Conservation (phyloP, 2,113 vertebrate genomes). For the Centropus bengalensis region DNA sequence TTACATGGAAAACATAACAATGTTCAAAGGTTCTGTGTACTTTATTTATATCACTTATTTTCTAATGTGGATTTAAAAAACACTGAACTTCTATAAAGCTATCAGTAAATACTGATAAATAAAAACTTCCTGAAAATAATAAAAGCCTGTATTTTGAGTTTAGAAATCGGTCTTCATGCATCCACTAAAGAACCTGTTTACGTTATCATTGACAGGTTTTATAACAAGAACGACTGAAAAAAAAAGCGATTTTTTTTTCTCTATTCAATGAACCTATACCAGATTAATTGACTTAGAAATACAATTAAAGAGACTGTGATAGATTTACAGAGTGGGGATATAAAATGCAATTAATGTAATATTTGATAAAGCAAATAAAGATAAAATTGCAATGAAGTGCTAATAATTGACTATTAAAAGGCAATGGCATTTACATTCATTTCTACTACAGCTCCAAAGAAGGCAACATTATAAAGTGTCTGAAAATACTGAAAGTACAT, state of each 20-base stretch:
- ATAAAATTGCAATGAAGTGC: constrained; percentile 28
- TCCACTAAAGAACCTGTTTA: neutral
- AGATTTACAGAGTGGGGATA: neutral
- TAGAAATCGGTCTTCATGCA: neutral
- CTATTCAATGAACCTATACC: neutral
- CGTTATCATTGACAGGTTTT: neutral
- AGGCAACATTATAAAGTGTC: neutral
- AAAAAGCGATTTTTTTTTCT: neutral
- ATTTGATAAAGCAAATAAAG: constrained; percentile 63
- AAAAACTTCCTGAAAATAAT: neutral
- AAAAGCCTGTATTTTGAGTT: neutral
- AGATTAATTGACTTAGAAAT: constrained; percentile 38
- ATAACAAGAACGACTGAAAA: neutral
- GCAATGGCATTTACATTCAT: neutral
- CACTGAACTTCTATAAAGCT: neutral
- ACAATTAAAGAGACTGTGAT: constrained; percentile 23
- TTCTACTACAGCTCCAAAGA: neutral
- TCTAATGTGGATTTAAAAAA: neutral
- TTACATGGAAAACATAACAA: neutral
- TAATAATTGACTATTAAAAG: constrained; percentile 50
- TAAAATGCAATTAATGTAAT: constrained; percentile 48
- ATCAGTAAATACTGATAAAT: neutral
- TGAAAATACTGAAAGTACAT: neutral
- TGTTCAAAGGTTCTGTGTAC: neutral
- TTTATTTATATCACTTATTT: neutral